Conservation (phyloP, 2,113 vertebrate genomes). For the Phyllopteryx taeniolatus region DNA sequence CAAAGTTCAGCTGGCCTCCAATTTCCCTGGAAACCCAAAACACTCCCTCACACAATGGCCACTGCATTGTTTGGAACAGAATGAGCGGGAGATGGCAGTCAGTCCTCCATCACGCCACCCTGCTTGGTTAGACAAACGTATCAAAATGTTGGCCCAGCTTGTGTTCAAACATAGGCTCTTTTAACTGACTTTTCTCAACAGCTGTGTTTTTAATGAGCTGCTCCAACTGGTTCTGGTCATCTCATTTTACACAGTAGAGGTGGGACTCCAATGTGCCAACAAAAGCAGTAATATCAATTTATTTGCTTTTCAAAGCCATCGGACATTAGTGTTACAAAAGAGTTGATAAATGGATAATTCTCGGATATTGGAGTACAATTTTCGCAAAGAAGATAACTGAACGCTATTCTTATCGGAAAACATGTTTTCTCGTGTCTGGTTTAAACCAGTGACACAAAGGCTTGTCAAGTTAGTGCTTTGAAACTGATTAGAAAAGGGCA, state of each 20-base stretch:
- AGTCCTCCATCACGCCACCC: background rate
- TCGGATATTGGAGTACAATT: no score
- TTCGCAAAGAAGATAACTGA: no score
- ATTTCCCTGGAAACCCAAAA: constrained; percentile 67
- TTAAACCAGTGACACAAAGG: no score
- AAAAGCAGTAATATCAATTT: background rate
- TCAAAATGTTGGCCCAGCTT: background rate
- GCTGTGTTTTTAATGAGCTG: background rate
- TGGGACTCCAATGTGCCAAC: background rate
- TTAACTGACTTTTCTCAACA: background rate
- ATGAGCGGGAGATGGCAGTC: background rate
- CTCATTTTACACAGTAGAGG: background rate
- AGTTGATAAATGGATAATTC: background rate
- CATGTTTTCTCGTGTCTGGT: no score
- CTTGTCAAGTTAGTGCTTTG: no score
- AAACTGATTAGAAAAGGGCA: no score
- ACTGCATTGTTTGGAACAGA: constrained; percentile 22
- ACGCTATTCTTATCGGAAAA: no score
- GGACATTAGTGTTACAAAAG: background rate
- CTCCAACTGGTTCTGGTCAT: background rate
- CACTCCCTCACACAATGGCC: constrained; percentile 2
- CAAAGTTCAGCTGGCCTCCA: constrained; percentile 60
- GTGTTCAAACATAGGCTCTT: background rate
- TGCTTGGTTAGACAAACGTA: background rate
- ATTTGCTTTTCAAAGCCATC: background rate